Evolutionary conservation across 2,797 vertebrate genomes (phyloP), one percentile per base, ranked within the genome.

Genomic region (Tadarida brasiliensis): DNA sequence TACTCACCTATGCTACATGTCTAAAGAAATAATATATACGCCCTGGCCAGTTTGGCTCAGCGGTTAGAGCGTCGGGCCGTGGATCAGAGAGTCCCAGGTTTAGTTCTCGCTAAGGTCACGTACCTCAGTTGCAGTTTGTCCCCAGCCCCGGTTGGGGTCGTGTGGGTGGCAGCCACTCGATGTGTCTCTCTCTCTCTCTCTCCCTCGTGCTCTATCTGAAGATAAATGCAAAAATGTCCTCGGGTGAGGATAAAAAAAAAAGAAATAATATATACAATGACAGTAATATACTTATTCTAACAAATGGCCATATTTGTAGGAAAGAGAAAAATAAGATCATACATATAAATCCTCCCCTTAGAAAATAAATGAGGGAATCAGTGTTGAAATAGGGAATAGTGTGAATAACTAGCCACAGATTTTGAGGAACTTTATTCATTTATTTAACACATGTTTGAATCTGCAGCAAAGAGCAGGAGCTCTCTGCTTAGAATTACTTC

Each of bases 281-380:
- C 3, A 73, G 22, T 49, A 87, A 74, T 44, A 54, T 88, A 87
- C 15, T 35, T 65, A 70, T 35, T 81, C n/a, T 51, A 92, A 61
- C 39, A 39, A 87, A 22, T 84, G 47, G 47, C 77, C 28, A 73
- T 12, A 93, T 76, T 90, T 84, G 28, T 84, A 83, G 44, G 51
- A 76, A 87, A 84, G 39, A 95, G 44, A 90, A 82, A 90, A 82
- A 35, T 67, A 63, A 73, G n/a, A 83, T 82, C 9, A 67, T 57
- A 44, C 14, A 71, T 26, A 19, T 28, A 70, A 83, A 84, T 35
- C 20, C 63, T 78, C 35, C 12, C 81, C 14, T 65, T 83, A 90
- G 65, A 91, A 76, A 93, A 91, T 81, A 51, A 82, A 82, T 83
- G 5, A 89, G 65, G 17, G 19, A 95, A 47, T 78, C 35, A 91